These are phyloP conservation scores for Drosophila aldrichi DNA, from an alignment of 2,888 invertebrate species.

Conservation along the genomic window DNA sequence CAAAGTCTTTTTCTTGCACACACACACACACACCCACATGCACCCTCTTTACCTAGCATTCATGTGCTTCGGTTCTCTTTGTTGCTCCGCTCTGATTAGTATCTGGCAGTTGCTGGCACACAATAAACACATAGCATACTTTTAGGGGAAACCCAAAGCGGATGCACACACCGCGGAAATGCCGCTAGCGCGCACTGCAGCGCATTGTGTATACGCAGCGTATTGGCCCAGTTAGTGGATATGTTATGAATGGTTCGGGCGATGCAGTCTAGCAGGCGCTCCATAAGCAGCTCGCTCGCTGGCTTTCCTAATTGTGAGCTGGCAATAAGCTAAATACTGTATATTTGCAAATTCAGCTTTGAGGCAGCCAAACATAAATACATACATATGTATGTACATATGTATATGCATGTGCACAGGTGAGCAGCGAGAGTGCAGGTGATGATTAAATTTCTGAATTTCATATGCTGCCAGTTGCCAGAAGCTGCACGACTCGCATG, in stretches of 20 bases:
- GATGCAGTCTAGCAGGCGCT: neutral
- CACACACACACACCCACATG: neutral
- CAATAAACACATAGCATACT: slow-evolving; percentile 47
- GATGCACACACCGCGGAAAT: slow-evolving; percentile 26
- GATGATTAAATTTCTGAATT: slow-evolving; percentile 23
- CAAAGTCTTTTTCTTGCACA: slow-evolving; percentile 2
- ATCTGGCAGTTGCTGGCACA: slow-evolving; percentile 7
- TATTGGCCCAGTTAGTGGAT: slow-evolving; percentile 35
- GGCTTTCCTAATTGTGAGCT: slow-evolving; percentile 26
- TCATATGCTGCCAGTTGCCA: slow-evolving; percentile 3
- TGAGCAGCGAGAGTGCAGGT: neutral
- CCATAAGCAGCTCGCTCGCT: slow-evolving; percentile 8
- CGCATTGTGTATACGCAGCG: slow-evolving; percentile 28
- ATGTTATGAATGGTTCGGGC: neutral
- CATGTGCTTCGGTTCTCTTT: neutral
- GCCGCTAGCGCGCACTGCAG: slow-evolving; percentile 12
- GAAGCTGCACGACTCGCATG: no score
- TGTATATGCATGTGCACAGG: neutral
- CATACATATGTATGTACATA: no score
- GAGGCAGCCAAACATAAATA: neutral
- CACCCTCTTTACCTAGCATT: neutral
- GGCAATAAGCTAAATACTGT: slow-evolving; percentile 19
- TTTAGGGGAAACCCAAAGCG: slow-evolving; percentile 41
- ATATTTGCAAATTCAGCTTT: slow-evolving; percentile 11
- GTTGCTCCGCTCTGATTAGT: neutral